Conservation (phyloP, 2,797 vertebrate genomes). For the Sylvilagus floridanus region DNA sequence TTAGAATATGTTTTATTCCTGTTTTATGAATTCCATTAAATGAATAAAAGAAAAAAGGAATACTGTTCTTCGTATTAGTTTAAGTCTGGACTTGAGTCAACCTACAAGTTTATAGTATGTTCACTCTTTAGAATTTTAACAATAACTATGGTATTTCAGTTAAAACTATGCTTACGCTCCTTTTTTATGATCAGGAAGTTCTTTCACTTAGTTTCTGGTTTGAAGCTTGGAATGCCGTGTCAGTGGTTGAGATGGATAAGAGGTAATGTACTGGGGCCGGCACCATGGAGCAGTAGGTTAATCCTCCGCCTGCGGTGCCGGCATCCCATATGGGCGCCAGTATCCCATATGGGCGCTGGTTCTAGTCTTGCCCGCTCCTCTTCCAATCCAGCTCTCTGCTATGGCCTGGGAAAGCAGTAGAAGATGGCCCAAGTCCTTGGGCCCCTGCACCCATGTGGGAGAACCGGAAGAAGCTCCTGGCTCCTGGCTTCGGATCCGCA, state of each 20-base stretch:
- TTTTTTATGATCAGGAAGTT: background rate
- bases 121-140: background rate
- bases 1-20: background rate
- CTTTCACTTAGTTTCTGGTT: slow-evolving; percentile 4
- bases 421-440: too few relatives aligned
- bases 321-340: too few relatives aligned
- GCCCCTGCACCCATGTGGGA: too few relatives aligned
- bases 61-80: background rate
- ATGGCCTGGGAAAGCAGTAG: too few relatives aligned
- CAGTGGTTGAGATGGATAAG: background rate
- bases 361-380: too few relatives aligned
- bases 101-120: background rate
- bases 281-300: too few relatives aligned
- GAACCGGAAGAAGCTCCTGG: too few relatives aligned
- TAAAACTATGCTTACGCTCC: background rate
- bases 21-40: background rate
- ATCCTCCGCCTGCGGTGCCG: too few relatives aligned
- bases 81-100: slow-evolving; percentile 41
- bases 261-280: background rate
- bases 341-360: too few relatives aligned
- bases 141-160: background rate
- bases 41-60: background rate
- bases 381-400: too few relatives aligned
- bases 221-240: background rate
- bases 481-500: too few relatives aligned